Evolutionary conservation across 2,797 vertebrate genomes (phyloP).

Genomic region (Sphenodon punctatus): DNA sequence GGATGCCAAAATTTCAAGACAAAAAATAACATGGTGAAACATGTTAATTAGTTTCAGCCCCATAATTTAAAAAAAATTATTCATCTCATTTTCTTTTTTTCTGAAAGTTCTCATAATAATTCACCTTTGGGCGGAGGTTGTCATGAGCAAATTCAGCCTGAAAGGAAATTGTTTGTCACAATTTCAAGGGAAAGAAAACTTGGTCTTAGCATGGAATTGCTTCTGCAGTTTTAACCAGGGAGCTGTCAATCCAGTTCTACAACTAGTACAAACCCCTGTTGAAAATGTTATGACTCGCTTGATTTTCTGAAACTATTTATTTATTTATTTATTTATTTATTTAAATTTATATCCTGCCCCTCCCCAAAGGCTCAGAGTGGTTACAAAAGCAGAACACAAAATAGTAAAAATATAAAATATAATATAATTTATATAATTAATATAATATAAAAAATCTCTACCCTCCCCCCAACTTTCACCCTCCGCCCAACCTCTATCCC

Average conservation of each 20-base stretch:
- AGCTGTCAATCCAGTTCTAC: not conserved
- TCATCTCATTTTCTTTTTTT: not conserved
- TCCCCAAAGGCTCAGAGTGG: too few relatives aligned
- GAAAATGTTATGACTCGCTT: not conserved
- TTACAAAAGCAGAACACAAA: too few relatives aligned
- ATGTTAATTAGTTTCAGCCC: slow-evolving; percentile 50
- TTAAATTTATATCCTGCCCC: too few relatives aligned
- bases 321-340: too few relatives aligned
- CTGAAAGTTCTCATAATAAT: slow-evolving; percentile 29
- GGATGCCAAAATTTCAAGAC: slow-evolving; percentile 45
- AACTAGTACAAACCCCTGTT: not conserved
- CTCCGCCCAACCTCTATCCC: too few relatives aligned
- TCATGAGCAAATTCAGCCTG: not conserved
- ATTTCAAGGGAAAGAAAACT: slow-evolving; percentile 25
- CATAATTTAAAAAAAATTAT: slow-evolving; percentile 50
- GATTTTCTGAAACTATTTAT: not conserved
- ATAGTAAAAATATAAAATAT: too few relatives aligned
- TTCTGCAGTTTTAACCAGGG: not conserved
- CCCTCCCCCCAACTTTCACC: too few relatives aligned
- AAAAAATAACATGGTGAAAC: slow-evolving; percentile 20
- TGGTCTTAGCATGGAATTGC: slow-evolving; percentile 10
- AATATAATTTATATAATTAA: too few relatives aligned
- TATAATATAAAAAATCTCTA: too few relatives aligned
- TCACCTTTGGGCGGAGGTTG: not conserved
- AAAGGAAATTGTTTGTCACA: not conserved